Percentiles rank a stretch among this genome's conserved stretches.
phyloP scores from a whole-genome alignment of 1,140 invertebrate genomes.

The Arion vulgaris region DNA sequence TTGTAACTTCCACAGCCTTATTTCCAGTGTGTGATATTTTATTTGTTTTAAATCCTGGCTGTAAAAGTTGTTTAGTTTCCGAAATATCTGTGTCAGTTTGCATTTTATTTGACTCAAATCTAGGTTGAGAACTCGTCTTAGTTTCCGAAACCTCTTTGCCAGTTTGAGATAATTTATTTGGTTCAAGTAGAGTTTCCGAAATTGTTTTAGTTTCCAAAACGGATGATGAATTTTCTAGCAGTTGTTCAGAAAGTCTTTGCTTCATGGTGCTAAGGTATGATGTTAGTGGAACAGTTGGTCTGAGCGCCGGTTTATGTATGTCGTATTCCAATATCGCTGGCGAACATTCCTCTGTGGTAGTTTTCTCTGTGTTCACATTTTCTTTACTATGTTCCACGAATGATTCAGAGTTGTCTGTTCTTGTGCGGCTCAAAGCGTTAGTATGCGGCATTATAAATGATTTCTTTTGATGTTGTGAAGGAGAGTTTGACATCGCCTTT shows the following conservation, averaged over 20 bases:
- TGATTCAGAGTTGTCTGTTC: not conserved
- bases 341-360: not conserved
- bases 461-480: not conserved
- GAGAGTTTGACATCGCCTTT: not conserved
- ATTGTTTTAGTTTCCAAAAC: not conserved
- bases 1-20: too few species aligned
- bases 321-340: not conserved
- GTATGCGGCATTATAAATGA: too few species aligned
- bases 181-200: not conserved
- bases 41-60: not conserved
- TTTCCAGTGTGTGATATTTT: not conserved
- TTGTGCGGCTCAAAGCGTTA: not conserved
- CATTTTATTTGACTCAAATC: too few species aligned
- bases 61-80: not conserved
- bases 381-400: not conserved
- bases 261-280: not conserved
- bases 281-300: not conserved
- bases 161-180: not conserved
- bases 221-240: not conserved
- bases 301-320: not conserved
- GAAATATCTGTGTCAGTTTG: too few species aligned
- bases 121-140: too few species aligned
- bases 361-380: not conserved
- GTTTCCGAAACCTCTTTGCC: not conserved
- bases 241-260: not conserved